Evolutionary conservation across 2,797 vertebrate genomes (phyloP).

Genomic region (Rhinoraja longicauda): DNA sequence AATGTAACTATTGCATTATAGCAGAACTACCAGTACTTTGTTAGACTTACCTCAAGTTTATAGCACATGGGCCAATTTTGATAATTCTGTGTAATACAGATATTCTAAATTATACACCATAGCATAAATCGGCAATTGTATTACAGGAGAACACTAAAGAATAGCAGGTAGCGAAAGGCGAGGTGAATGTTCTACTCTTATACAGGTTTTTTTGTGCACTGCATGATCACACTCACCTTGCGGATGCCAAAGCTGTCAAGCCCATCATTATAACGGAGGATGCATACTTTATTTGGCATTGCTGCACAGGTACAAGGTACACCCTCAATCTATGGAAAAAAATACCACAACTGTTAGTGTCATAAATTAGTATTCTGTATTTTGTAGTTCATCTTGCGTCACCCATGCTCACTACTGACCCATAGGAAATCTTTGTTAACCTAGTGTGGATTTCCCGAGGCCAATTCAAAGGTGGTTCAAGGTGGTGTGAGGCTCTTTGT

Average conservation of each 20-base stretch:
- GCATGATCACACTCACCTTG: slow-evolving; percentile 64
- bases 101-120: too few species aligned
- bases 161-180: too few species aligned
- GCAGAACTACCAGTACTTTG: background rate
- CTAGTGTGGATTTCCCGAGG: too few species aligned
- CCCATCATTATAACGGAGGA: slow-evolving; percentile 89
- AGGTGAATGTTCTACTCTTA: background rate
- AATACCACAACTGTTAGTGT: background rate
- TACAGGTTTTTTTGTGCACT: background rate
- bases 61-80: background rate
- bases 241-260: slow-evolving; percentile 95
- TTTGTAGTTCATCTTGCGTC: background rate
- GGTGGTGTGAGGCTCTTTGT: too few species aligned
- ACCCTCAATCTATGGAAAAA: slow-evolving; percentile 75
- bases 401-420: too few species aligned
- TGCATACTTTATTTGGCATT: slow-evolving; percentile 88
- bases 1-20: too few species aligned
- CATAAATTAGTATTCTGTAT: background rate
- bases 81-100: too few species aligned
- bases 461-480: too few species aligned
- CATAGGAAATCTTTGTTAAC: too few species aligned
- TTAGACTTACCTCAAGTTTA: background rate
- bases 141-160: background rate
- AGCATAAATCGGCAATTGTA: background rate
- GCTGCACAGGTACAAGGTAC: slow-evolving; percentile 90